Evolutionary conservation across 2,797 vertebrate species (phyloP), one percentile per base, ranked within the genome.

Genomic region (Chaetodon trifasciatus): DNA sequence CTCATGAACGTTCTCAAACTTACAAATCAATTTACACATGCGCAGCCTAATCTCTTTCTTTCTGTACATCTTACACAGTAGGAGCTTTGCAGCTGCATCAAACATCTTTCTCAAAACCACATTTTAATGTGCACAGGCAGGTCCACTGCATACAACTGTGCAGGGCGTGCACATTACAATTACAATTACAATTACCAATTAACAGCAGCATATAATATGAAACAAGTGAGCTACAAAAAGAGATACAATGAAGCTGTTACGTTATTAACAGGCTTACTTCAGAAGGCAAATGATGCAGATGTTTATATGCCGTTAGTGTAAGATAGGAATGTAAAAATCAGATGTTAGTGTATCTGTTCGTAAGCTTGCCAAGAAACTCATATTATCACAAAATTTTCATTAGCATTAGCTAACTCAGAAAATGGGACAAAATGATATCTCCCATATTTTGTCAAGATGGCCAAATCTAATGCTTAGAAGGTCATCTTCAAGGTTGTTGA

Each of bases 21-120:
- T 62, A 73, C 85, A 81, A 70, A 85, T 86, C 81, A 88, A 50
- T 87, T 86, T 57, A 83, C 84, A 86, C 79, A 32, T 73, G 72
- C 67, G 58, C 35, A 60, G 23, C 46, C 28, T 77, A 61, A 81
- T 70, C 53, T 79, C n/a, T 53, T 47, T 21, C 42, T 77, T 47
- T 63, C 37, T 74, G 4, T 63, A 35, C 47, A 46, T 76, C 39
- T 28, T 16, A 32, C 42, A 46, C 65, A 76, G 13, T 71, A 19
- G 46, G 24, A 0, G 3, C 23, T 56, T 24, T 65, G 40, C 28
- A 57, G 53, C 49, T 70, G 53, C 37, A 40, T 70, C 49, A 70
- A 19, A 63, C 8, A 19, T 23, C 23, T 58, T 64, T 4, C 7
- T 47, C 6, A 58, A 28, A 71, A 62, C 1, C 10, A 71, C 13